phyloP scores from a whole-genome alignment of 2,113 vertebrate genomes.

The Bombycilla garrulus region DNA sequence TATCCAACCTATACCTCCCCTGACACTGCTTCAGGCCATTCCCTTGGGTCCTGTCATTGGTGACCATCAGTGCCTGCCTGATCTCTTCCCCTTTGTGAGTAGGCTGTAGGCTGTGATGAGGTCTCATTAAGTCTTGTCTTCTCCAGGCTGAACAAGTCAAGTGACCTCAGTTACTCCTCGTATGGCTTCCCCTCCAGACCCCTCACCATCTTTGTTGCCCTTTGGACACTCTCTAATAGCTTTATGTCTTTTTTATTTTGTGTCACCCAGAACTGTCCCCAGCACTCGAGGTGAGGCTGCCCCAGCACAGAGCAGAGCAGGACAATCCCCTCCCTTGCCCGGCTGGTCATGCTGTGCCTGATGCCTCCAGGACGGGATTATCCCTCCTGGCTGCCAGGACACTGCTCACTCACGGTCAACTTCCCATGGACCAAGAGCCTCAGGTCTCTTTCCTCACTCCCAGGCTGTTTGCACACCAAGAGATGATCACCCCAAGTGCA shows the following conservation, averaged over 20 bases:
- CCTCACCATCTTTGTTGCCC: neutral
- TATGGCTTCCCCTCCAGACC: neutral
- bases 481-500: neutral
- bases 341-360: neutral
- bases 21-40: neutral
- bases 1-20: neutral
- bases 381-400: neutral
- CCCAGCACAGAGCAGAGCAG: rapidly evolving
- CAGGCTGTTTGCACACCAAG: neutral
- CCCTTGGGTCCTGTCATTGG: neutral
- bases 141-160: neutral
- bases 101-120: neutral
- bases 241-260: neutral
- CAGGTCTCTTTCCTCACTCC: neutral
- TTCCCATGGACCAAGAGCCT: neutral
- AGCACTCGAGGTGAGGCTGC: rapidly evolving
- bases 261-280: neutral
- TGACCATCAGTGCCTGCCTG: neutral
- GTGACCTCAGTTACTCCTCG: rapidly evolving
- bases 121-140: neutral
- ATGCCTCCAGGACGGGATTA: rapidly evolving
- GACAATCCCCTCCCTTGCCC: neutral
- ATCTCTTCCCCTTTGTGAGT: neutral
- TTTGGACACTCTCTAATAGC: neutral
- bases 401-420: no score